A percentile compares a stretch with the other conserved stretches of the same genome.
These are phyloP conservation scores for Ranitomeya variabilis DNA, from an alignment of 2,113 vertebrate genomes.

Conservation along the genomic window DNA sequence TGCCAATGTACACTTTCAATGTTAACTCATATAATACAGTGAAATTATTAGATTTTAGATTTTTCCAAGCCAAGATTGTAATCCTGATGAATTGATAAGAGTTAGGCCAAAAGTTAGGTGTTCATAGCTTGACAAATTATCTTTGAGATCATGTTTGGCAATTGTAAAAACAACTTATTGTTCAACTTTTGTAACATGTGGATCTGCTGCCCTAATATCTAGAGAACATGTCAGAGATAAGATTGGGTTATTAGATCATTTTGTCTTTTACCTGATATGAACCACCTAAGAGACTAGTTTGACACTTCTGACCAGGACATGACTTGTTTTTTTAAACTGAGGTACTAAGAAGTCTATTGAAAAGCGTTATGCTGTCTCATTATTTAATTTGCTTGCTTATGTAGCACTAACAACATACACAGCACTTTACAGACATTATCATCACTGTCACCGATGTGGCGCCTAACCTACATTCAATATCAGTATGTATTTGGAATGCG, in stretches of 20 bases:
- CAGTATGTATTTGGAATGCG: too few relatives aligned
- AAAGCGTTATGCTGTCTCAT: too few relatives aligned
- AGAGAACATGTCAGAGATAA: constrained; percentile 5
- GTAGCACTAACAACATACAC: too few relatives aligned
- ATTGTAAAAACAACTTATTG: neutral
- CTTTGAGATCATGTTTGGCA: constrained; percentile 19
- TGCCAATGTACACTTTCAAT: neutral
- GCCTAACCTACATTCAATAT: too few relatives aligned
- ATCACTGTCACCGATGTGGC: too few relatives aligned
- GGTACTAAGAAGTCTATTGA: neutral
- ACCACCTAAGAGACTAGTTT: neutral
- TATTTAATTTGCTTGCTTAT: too few relatives aligned
- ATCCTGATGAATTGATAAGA: constrained; percentile 30
- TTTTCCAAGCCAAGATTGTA: constrained; percentile 19
- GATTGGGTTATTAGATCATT: neutral
- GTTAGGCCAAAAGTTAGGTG: neutral
- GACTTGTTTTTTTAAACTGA: neutral
- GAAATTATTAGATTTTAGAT: neutral
- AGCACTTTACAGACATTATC: too few relatives aligned
- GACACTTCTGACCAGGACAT: neutral
- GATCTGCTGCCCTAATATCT: neutral
- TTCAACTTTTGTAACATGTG: neutral
- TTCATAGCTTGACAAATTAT: constrained; percentile 24
- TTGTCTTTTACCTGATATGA: constrained; percentile 13
- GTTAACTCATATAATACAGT: neutral